Base-by-base conservation (phyloP, 2,888 invertebrate genomes). In the Limnephilus auricula region DNA sequence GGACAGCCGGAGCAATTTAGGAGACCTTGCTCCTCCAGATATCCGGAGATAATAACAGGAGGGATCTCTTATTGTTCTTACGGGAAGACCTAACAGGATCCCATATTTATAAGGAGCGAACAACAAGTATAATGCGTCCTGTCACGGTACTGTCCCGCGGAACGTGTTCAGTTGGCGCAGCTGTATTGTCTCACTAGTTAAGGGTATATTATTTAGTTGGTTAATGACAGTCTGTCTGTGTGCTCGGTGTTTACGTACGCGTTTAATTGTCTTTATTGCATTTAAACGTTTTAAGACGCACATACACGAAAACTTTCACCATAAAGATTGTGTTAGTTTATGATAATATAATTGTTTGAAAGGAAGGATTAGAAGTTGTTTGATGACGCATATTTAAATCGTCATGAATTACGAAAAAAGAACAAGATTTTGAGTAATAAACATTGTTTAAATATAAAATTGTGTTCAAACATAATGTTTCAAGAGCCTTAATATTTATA, bases 101-200 rank as follows among this genome's bases (percentile, higher is more conserved):
- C 87, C 78, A 88, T 88, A 88, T 88, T 88, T 88, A 78, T 88
- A 88, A 78, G 87, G 87, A 88, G 45, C 40, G 87, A 88, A 78
- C 34, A 78, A 50, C 78, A 25, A 4, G 87, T 85, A 25, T 88
- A 88, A 88, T 78, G 87, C 50, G 32, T 88, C 32, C 87, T 88
- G 87, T 88, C 87, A 88, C 37, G 78, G 78, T 78, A n/a, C 87
- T 88, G 34, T 78, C 87, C 25, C 78, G 37, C 34, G n/a, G 65
- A 34, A 78, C 78, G 78, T 78, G 78, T 88, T 88, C 79, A 40
- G n/a, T 40, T 78, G 79, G 65, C 78, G 65, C 65, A n/a, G 34
- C 78, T 78, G 87, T 88, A 88, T 88, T 88, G 87, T 88, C 34
- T 88, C 85, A 40, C 45, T 31, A 25, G 40, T 45, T 50, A 50